phyloP scores from a whole-genome alignment of 1,140 invertebrate genomes.

The Hylaeus volcanicus region DNA sequence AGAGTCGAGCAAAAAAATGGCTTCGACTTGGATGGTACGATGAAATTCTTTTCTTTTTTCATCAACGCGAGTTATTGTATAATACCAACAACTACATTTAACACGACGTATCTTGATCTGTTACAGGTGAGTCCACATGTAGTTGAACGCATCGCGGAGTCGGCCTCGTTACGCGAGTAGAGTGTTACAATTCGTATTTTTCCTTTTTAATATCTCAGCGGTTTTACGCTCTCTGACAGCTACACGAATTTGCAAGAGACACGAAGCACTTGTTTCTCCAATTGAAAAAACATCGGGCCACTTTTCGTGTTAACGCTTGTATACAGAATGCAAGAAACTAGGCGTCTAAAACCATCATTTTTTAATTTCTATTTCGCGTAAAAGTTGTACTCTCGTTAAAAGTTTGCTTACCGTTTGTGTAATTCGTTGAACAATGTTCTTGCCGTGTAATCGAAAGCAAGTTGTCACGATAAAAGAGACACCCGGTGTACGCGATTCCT shows the following conservation, averaged over 20 bases:
- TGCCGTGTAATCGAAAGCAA: not conserved
- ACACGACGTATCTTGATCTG: constrained; percentile 26
- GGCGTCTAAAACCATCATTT: not conserved
- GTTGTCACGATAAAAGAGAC: not conserved
- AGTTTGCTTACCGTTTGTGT: not conserved
- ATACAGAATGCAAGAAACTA: not conserved
- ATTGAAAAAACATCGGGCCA: not conserved
- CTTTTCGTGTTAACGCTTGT: not conserved
- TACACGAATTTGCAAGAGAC: constrained; percentile 21
- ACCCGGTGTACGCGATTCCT: not conserved
- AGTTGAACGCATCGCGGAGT: not conserved
- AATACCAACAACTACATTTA: no score
- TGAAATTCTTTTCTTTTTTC: not conserved
- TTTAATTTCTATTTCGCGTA: not conserved
- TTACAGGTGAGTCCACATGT: constrained; percentile 59
- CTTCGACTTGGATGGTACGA: no score
- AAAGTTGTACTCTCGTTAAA: not conserved
- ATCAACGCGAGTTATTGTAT: not conserved
- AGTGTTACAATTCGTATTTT: not conserved
- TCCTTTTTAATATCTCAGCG: constrained; percentile 18
- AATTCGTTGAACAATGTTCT: no score
- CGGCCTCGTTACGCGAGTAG: constrained; percentile 2
- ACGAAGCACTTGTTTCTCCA: not conserved
- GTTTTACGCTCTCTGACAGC: not conserved
- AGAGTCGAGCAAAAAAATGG: no score